These are phyloP conservation scores for Neostethus bicornis DNA, from an alignment of 2,797 vertebrate species.

Conservation along the genomic window DNA sequence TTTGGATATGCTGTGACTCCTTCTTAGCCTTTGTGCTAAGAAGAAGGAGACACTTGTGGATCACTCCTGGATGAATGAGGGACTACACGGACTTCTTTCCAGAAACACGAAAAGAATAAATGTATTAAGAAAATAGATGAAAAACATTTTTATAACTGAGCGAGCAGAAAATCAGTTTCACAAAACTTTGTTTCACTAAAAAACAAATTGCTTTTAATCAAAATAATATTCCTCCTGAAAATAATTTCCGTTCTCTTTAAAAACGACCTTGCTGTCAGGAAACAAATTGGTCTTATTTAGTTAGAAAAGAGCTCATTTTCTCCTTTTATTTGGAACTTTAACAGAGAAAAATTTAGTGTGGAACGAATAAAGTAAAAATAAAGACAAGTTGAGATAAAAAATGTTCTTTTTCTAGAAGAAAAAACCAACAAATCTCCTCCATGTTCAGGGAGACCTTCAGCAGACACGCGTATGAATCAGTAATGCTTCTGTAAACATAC, in stretches of 20 bases:
- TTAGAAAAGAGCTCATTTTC: neutral
- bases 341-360: no score
- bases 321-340: neutral
- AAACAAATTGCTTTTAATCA: constrained; percentile 6
- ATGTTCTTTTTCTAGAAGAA: no score
- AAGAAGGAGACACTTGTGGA: no score
- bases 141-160: neutral
- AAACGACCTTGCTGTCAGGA: neutral
- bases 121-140: constrained; percentile 14
- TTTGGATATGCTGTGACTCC: no score
- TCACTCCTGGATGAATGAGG: no score
- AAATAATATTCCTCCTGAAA: neutral
- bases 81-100: no score
- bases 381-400: no score
- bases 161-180: constrained; percentile 2
- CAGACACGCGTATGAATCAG: neutral
- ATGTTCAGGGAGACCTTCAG: neutral
- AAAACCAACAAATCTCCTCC: neutral
- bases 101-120: no score
- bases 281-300: neutral
- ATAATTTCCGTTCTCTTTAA: neutral
- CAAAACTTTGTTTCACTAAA: neutral
- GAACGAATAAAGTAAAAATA: no score
- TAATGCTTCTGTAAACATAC: neutral
- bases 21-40: no score